phyloP scores from a whole-genome alignment of 1,140 invertebrate genomes.

The Zaprionus nigranus region DNA sequence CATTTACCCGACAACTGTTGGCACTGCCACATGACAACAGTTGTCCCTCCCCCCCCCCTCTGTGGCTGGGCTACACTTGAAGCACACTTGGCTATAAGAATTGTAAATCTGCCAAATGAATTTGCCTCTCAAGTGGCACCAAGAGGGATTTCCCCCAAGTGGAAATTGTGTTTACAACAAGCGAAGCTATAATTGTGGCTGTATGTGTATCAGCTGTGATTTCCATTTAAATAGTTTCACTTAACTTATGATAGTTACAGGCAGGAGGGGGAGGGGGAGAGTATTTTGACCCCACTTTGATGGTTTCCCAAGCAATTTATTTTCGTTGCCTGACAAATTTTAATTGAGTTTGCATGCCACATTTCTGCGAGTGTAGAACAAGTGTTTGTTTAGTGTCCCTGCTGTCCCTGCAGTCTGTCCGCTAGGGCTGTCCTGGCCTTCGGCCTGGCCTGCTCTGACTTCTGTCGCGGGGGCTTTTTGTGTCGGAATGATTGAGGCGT shows the following conservation, averaged over 20 bases:
- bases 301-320: background rate
- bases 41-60: background rate
- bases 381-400: constrained; percentile 21
- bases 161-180: background rate
- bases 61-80: constrained; percentile 20
- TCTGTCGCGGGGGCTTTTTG: constrained; percentile 27
- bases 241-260: background rate
- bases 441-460: background rate
- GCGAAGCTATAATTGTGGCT: background rate
- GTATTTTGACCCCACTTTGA: background rate
- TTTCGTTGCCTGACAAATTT: constrained; percentile 1
- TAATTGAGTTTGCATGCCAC: constrained; percentile 3
- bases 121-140: constrained; percentile 10
- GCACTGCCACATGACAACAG: constrained; percentile 24
- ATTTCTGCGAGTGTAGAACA: constrained; percentile 36
- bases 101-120: constrained; percentile 25
- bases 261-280: background rate
- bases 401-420: background rate
- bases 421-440: too few relatives aligned
- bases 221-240: background rate
- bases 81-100: constrained; percentile 25
- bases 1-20: constrained; percentile 47
- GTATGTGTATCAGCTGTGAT: background rate
- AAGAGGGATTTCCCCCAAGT: background rate
- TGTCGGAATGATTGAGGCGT: constrained; percentile 64